Evolutionary conservation across 2,113 vertebrate species (phyloP), one percentile per base, ranked within the genome.

Genomic region (Noctilio leporinus): DNA sequence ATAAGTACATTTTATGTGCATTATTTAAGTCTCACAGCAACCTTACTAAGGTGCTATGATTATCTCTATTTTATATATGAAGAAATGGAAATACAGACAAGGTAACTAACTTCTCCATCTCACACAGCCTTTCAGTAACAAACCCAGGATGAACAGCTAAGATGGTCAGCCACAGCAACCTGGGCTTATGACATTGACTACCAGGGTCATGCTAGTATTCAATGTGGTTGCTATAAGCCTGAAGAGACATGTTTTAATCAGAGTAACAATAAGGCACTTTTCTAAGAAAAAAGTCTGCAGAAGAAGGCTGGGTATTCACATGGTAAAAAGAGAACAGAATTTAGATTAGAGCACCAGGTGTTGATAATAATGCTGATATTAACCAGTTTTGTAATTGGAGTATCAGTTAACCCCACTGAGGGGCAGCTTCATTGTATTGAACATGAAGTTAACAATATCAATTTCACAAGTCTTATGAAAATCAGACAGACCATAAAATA

Each of bases 161-260:
- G 69, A 43, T 1, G 2, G 20, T 73, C 35, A 17, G 17, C 62
- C 87, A 57, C 17, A 24, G 22, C 30, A 78, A 8, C 3, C 15
- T 2, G 26, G 10, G 35, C n/a, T 35, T 19, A 26, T 9, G 28
- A 62, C 14, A 16, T 4, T 51, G 62, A 65, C 38, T 3, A 17
- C 35, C 3, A 72, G 38, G 17, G 22, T 22, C 20, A 33, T 35
- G 49, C 24, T 40, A 14, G 19, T 49, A 51, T 28, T 70, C 22
- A 2, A 22, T 38, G 55, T 0, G 0, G 5, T 28, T 35, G 14
- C 83, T 78, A 0, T 5, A 65, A 40, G 43, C 33, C 15, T 2
- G 70, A 38, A 47, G 30, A 33, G 26, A 3, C 5, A 4, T 40
- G 10, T 47, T 30, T 17, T 51, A 43, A n/a, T 53, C 45, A 86